A percentile compares a stretch with the other conserved stretches of the same genome.
Conservation (phyloP, 2,797 vertebrate species). For the Sebastes alutus region DNA sequence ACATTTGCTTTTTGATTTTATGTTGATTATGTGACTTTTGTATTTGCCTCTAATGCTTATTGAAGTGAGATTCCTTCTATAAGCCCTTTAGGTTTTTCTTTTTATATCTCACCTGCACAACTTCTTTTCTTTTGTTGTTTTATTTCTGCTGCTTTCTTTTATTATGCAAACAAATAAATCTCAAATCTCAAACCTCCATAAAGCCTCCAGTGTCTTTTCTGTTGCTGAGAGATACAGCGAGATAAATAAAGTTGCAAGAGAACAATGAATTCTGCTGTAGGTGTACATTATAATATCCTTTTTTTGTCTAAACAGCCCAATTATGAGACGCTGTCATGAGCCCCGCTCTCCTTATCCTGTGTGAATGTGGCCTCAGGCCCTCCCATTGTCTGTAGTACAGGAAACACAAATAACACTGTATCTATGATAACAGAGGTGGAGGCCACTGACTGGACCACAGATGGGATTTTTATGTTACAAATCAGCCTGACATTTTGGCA, state of each 20-base stretch:
- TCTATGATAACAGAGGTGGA: conserved; percentile 5
- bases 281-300: background rate
- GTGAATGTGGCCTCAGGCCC: background rate
- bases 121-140: too few relatives aligned
- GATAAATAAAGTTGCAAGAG: background rate
- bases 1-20: too few relatives aligned
- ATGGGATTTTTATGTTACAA: background rate
- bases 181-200: background rate
- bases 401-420: conserved; percentile 26
- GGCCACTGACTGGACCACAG: background rate
- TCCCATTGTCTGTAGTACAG: background rate
- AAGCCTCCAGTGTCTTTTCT: background rate
- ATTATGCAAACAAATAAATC: too few relatives aligned
- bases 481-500: conserved; percentile 25
- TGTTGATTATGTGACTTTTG: too few relatives aligned
- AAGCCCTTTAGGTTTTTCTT: too few relatives aligned
- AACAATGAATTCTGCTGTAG: background rate
- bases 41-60: too few relatives aligned
- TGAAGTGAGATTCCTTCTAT: too few relatives aligned
- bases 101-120: too few relatives aligned
- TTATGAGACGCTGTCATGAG: background rate
- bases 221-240: background rate
- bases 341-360: background rate
- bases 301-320: background rate
- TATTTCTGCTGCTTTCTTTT: too few relatives aligned